phyloP scores from a whole-genome alignment of 2,888 invertebrate genomes.

The Eugnorisma glareosa region DNA sequence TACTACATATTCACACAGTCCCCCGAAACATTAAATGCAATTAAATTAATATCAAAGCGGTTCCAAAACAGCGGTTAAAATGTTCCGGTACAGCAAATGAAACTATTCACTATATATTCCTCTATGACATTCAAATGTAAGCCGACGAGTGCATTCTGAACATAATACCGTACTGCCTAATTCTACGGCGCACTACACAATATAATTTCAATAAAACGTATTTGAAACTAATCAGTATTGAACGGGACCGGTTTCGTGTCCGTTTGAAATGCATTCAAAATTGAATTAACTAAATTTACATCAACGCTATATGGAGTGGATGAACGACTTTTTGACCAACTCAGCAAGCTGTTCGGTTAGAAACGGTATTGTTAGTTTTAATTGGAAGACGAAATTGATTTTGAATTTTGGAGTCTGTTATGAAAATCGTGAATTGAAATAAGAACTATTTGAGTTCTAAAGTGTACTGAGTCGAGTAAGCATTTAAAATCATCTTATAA shows the following conservation, averaged over 20 bases:
- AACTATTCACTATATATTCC: constrained; percentile 43
- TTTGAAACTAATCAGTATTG: constrained; percentile 48
- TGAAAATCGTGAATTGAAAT: constrained; percentile 11
- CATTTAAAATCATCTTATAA: background rate
- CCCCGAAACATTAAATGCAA: background rate
- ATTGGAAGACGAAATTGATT: constrained; percentile 36
- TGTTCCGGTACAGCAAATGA: constrained; percentile 6
- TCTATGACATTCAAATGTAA: constrained; percentile 18
- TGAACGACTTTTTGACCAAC: constrained; percentile 46
- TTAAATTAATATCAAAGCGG: constrained; percentile 7
- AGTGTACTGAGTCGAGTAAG: background rate
- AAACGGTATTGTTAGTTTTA: constrained; percentile 40
- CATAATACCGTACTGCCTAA: constrained; percentile 8
- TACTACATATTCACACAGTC: background rate
- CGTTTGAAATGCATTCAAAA: constrained; percentile 50
- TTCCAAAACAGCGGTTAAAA: constrained; percentile 21
- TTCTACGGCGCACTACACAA: constrained; percentile 36
- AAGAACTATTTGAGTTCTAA: background rate
- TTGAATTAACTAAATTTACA: constrained; percentile 53
- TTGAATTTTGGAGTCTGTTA: constrained; percentile 12
- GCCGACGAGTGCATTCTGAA: constrained; percentile 28
- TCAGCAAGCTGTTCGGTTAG: constrained; percentile 12
- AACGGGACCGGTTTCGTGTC: constrained; percentile 16
- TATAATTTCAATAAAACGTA: constrained; percentile 63
- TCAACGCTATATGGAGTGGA: constrained; percentile 16